A percentile compares a stretch with the other conserved stretches of the same genome.
phyloP scores from a whole-genome alignment of 2,113 vertebrate genomes.

The Pseudopodoces humilis region DNA sequence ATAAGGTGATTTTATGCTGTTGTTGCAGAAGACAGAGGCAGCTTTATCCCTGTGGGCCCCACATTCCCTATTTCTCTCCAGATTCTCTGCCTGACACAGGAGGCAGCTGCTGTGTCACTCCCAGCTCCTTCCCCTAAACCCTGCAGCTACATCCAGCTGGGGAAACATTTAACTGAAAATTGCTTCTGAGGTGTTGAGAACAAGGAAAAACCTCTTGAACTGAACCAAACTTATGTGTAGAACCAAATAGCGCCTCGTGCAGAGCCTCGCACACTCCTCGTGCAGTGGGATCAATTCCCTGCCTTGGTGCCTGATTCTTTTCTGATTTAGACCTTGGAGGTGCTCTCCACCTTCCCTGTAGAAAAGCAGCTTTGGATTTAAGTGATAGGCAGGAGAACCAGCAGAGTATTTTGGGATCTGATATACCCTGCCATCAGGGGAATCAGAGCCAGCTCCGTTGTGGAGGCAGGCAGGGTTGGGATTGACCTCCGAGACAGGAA shows the following conservation, averaged over 20 bases:
- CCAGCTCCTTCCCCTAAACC: not conserved
- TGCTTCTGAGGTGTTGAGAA: not conserved
- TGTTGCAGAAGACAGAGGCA: not conserved
- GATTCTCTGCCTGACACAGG: not conserved
- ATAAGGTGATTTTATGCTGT: not conserved
- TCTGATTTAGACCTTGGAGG: not conserved
- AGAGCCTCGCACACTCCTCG: rapidly evolving
- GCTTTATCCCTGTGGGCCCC: not conserved
- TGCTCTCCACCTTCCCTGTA: not conserved
- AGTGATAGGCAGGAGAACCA: not conserved
- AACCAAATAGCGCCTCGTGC: not conserved
- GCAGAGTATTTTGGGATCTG: not conserved
- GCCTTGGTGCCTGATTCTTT: rapidly evolving
- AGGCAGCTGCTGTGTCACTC: not conserved
- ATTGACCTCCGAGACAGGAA: not conserved
- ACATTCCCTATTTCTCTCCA: not conserved
- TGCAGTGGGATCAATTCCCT: not conserved
- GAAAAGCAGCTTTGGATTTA: not conserved
- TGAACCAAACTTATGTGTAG: rapidly evolving
- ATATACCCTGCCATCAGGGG: not conserved
- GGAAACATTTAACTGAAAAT: not conserved
- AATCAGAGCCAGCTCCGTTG: not conserved
- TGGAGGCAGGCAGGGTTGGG: not conserved
- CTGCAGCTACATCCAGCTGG: not conserved
- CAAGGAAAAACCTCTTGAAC: not conserved